Base-by-base conservation (phyloP, 2,113 vertebrate species). In the Montifringilla adamsi region DNA sequence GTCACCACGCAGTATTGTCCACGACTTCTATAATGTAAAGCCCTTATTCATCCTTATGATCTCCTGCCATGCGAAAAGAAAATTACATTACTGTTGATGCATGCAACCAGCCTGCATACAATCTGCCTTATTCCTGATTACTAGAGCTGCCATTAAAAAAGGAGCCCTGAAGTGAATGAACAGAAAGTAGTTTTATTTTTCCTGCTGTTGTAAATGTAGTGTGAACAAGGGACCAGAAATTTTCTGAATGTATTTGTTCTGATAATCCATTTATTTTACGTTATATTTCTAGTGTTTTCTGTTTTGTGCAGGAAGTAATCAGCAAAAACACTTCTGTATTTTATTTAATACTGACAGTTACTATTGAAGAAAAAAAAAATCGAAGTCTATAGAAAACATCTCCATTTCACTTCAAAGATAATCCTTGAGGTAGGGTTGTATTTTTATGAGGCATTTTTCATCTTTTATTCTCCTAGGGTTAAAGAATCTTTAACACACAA, bases 391-490 rank as follows among this genome's bases (percentile, higher is more conserved):
- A 95, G 81, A 84, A 75, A 60, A 82, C 41, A 80, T 77, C 19
- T 10, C 20, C 72, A 55, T 91, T 83, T 96, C 50, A 84, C 24
- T 93, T 58, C 74, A 78, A 90, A 87, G 37, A 93, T 11, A 91
- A 84, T 80, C 35, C 49, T 70, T 60, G 55, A 63, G 55, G 43
- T 46, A 88, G 15, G 17, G 60, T 46, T 88, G 17, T 26, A n/a
- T 67, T 93, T 95, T 93, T 95, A 66, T 72, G 20, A 86, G 53
- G 37, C 2, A 12, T 93, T 93, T 89, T 75, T 74, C 8, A 59
- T 44, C 44, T 94, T 94, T 80, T 84, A 60, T 87, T 95, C 49
- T 95, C 44, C 83, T 72, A 73, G 44, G 28, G 70, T 94, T 47
- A 89, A 88, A 93, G 35, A 62, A 93, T 53, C 18, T 91, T 67